Percentiles rank a stretch among this genome's conserved stretches.
These are phyloP conservation scores for Acanthurus lineatus DNA, from an alignment of 2,797 vertebrate genomes.

Conservation along the genomic window DNA sequence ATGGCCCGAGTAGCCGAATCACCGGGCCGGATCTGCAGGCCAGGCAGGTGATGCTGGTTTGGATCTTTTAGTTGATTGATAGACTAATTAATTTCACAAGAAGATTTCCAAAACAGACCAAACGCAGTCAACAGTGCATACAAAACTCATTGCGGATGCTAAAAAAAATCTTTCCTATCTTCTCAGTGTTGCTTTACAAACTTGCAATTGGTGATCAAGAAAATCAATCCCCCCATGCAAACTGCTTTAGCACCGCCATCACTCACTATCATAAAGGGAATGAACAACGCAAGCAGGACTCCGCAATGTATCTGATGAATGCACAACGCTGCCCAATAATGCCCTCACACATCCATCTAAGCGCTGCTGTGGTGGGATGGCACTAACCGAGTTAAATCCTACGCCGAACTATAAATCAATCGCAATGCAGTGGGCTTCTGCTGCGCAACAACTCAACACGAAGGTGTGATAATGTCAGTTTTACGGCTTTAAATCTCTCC, in stretches of 20 bases:
- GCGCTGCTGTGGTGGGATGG: conserved; percentile 41
- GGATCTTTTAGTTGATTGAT: conserved; percentile 49
- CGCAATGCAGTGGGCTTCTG: conserved; percentile 44
- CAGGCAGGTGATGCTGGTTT: conserved; percentile 61
- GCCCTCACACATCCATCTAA: conserved; percentile 52
- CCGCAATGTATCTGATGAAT: conserved; percentile 48
- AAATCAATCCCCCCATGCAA: conserved; percentile 46
- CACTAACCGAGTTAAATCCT: conserved; percentile 65
- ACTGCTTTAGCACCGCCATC: conserved; percentile 9
- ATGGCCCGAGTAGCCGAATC: conserved; percentile 30
- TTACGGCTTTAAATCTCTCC: conserved; percentile 64
- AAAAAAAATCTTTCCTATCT: conserved; percentile 14
- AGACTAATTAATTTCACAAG: conserved; percentile 45
- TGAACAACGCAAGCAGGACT: conserved; percentile 52
- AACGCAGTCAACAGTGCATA: not conserved
- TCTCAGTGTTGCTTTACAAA: conserved; percentile 19
- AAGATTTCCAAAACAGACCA: conserved; percentile 9
- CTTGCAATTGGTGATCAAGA: conserved; percentile 19
- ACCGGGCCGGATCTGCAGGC: conserved; percentile 48
- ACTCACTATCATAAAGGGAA: conserved; percentile 37
- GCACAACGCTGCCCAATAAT: conserved; percentile 47
- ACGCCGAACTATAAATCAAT: conserved; percentile 58
- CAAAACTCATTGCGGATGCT: not conserved
- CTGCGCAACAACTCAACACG: conserved; percentile 44
- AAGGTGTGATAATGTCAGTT: conserved; percentile 60